phyloP scores from a whole-genome alignment of 2,113 vertebrate species.

The Cynocephalus volans region DNA sequence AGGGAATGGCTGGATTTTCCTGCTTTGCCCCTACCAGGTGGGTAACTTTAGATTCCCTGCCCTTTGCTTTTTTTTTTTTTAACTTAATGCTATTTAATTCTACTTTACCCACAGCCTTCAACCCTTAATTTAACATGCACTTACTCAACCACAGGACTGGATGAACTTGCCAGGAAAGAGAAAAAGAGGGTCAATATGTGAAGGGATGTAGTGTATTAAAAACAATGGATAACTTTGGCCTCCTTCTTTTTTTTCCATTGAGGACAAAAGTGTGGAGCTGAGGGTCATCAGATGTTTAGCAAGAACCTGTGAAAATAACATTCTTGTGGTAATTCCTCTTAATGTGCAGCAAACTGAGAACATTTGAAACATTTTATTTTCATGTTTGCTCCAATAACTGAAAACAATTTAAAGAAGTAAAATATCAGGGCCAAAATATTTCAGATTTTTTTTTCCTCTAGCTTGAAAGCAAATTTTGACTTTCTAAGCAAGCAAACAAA shows the following conservation, averaged over 20 bases:
- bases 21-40: neutral
- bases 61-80: constrained; percentile 81
- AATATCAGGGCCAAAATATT: constrained; percentile 84
- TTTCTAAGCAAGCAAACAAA: constrained; percentile 86
- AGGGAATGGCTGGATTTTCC: neutral
- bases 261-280: neutral
- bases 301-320: constrained; percentile 75
- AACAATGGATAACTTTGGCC: neutral
- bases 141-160: constrained; percentile 78
- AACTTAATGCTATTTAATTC: constrained; percentile 83
- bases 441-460: constrained; percentile 74
- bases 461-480: constrained; percentile 81
- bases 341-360: constrained; percentile 80
- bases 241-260: constrained; percentile 27
- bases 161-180: constrained; percentile 59
- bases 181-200: constrained; percentile 75
- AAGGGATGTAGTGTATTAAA: constrained; percentile 56
- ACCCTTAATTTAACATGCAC: constrained; percentile 82
- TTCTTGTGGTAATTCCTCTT: constrained; percentile 82
- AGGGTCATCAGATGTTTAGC: constrained; percentile 77
- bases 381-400: constrained; percentile 86
- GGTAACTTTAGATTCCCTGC: constrained; percentile 69
- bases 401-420: constrained; percentile 87
- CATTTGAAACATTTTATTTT: constrained; percentile 88
- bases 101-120: constrained; percentile 76